Evolutionary conservation across 2,888 invertebrate species (phyloP).

Genomic region (Carpatolechia fugitivella): DNA sequence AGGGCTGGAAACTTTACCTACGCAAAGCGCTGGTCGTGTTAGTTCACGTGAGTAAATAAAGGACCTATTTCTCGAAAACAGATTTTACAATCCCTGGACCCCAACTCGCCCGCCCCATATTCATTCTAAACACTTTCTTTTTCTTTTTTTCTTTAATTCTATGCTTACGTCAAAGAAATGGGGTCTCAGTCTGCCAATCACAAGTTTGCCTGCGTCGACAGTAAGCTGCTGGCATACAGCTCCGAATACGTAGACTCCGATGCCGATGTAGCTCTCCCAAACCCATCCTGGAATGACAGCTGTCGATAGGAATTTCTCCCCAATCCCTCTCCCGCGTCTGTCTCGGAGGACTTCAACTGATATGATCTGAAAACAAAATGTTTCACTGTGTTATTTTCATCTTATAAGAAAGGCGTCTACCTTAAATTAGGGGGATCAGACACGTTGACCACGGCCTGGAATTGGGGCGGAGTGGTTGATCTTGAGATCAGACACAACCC

Average conservation of each 20-base stretch:
- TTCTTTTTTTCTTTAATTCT: not conserved
- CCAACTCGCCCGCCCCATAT: no score
- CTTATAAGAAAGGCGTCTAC: no score
- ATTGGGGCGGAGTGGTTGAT: no score
- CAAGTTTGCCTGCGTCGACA: conserved; percentile 89
- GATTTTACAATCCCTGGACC: no score
- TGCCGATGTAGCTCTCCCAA: conserved; percentile 80
- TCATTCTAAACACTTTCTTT: no score
- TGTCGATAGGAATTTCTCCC: conserved; percentile 61
- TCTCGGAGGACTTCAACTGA: conserved; percentile 50
- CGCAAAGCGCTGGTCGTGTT: no score
- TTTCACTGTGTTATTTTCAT: not conserved
- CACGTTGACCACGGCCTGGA: no score
- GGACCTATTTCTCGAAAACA: no score
- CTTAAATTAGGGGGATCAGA: no score
- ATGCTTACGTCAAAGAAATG: conserved; percentile 84
- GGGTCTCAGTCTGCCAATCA: conserved; percentile 90
- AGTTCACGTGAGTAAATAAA: no score
- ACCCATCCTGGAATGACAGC: conserved; percentile 80
- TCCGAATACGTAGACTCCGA: conserved; percentile 88
- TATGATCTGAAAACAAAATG: conserved; percentile 45
- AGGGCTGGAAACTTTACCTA: no score
- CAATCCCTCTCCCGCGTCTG: conserved; percentile 51
- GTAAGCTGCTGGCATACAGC: conserved; percentile 85
- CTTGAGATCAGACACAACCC: no score